phyloP scores from a whole-genome alignment of 2,888 invertebrate species.

The Dione juno region DNA sequence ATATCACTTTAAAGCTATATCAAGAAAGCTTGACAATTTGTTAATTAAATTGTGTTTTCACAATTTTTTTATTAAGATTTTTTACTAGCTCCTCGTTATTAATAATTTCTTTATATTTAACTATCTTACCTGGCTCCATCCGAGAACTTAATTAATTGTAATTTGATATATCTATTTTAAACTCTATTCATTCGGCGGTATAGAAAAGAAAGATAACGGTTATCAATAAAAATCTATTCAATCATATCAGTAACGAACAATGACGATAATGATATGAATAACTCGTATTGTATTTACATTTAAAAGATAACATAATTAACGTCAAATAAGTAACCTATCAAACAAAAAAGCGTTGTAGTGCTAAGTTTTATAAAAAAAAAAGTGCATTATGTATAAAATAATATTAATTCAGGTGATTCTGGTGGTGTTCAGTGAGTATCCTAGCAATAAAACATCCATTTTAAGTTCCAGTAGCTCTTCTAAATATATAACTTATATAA shows the following conservation, averaged over 20 bases:
- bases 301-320: constrained; percentile 30
- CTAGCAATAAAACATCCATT: too few species aligned
- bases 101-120: background rate
- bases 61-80: background rate
- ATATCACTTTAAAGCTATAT: too few species aligned
- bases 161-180: background rate
- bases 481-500: too few species aligned
- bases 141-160: background rate
- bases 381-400: constrained; percentile 22
- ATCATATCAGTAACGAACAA: constrained; percentile 50
- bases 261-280: constrained; percentile 35
- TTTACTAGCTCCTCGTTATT: background rate
- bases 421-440: constrained; percentile 25
- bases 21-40: too few species aligned
- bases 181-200: constrained; percentile 5
- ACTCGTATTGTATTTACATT: constrained; percentile 31
- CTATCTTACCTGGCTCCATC: background rate
- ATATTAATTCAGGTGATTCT: constrained; percentile 13
- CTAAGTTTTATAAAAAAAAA: background rate
- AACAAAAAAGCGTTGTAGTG: constrained; percentile 15
- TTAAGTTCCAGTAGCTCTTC: too few species aligned
- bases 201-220: constrained; percentile 36
- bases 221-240: constrained; percentile 56
- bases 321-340: constrained; percentile 24
- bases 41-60: too few species aligned